phyloP scores from a whole-genome alignment of 2,113 vertebrate species.

The Pachypanchax playfairii region DNA sequence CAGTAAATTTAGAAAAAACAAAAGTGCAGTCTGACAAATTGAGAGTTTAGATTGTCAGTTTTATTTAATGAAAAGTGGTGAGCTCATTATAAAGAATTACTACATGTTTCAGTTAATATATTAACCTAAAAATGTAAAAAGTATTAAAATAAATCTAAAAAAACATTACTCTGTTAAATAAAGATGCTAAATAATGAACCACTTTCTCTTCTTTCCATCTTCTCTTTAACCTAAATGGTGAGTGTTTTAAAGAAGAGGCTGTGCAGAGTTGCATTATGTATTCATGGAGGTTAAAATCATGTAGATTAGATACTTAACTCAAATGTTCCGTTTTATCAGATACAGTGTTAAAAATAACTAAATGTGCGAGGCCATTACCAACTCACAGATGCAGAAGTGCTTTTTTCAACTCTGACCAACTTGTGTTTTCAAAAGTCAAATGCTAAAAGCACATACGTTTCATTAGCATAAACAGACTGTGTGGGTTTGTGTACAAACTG shows the following conservation, averaged over 20 bases:
- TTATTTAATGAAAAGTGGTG: too few species aligned
- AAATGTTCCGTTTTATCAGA: slow-evolving; percentile 13
- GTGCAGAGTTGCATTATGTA: slow-evolving; percentile 8
- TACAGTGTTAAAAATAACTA: neutral
- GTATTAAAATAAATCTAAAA: too few species aligned
- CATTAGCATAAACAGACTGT: slow-evolving; percentile 38
- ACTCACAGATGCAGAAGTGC: slow-evolving; percentile 20
- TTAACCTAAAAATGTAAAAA: too few species aligned
- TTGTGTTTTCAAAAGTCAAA: slow-evolving; percentile 3
- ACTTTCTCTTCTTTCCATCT: neutral
- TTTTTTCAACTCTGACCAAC: slow-evolving; percentile 16
- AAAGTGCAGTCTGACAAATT: neutral
- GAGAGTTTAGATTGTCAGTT: too few species aligned
- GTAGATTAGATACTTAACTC: slow-evolving; percentile 8
- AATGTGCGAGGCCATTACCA: slow-evolving; percentile 11
- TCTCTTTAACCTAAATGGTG: slow-evolving; percentile 1
- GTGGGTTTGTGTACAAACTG: slow-evolving; percentile 14
- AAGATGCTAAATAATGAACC: neutral
- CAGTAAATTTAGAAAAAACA: neutral
- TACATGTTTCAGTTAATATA: too few species aligned
- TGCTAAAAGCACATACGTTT: slow-evolving; percentile 3
- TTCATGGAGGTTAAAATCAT: slow-evolving; percentile 21
- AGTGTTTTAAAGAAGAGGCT: neutral
- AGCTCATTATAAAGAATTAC: too few species aligned
- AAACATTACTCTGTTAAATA: too few species aligned